phyloP scores from a whole-genome alignment of 2,888 invertebrate genomes.

The Philonicus albiceps region DNA sequence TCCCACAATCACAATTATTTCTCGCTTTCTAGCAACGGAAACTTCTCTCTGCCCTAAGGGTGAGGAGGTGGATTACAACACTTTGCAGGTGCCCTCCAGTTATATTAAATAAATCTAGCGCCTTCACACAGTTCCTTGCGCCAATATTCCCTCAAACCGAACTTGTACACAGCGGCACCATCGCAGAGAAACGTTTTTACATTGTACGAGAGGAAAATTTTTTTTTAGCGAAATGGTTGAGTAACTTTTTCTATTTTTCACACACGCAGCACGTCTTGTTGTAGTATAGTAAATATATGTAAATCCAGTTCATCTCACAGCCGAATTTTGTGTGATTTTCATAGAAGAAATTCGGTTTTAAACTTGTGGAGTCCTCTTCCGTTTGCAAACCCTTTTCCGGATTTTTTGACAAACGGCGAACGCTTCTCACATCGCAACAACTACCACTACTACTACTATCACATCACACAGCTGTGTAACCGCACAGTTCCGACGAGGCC shows the following conservation, averaged over 20 bases:
- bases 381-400: not conserved
- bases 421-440: not conserved
- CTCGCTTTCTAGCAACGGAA: not conserved
- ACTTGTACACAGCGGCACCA: constrained; percentile 24
- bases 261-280: constrained; percentile 13
- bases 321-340: not conserved
- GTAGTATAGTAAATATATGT: constrained; percentile 25
- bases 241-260: constrained; percentile 27
- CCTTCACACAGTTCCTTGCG: not conserved
- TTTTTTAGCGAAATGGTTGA: constrained; percentile 25
- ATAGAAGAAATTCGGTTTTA: not conserved
- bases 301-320: not conserved
- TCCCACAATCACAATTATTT: not conserved
- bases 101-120: not conserved
- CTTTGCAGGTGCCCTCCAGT: not conserved
- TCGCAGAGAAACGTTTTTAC: not conserved
- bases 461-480: not conserved
- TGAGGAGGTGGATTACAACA: not conserved
- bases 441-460: not conserved
- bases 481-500: not conserved
- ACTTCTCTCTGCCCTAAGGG: not conserved
- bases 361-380: not conserved
- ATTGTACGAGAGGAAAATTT: not conserved
- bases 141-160: not conserved
- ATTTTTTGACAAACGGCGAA: constrained; percentile 12